Base-by-base conservation (phyloP, 1,140 invertebrate genomes). In the Micrasema minimum region DNA sequence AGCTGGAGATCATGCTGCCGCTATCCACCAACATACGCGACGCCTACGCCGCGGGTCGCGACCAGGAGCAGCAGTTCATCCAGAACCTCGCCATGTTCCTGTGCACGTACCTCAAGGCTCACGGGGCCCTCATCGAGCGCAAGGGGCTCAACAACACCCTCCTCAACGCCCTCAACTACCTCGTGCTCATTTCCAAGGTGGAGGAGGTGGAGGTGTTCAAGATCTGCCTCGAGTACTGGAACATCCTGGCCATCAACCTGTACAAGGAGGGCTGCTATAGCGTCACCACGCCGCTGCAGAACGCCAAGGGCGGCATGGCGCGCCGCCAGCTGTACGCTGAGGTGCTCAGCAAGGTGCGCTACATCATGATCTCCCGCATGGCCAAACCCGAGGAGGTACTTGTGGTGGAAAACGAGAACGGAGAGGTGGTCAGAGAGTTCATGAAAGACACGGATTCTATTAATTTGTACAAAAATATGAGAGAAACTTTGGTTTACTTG, bases 381-480 rank as follows among this genome's bases (percentile, higher is more conserved):
- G 98, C 98, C 0, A 99, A 99, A 82, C 98, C 98, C 0, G 98
- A 99, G 83, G 98, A 99, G 87, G 98, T 99, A 5, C 87, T 99
- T n/a, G 96, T 99, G 62, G 98, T 99, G n/a, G 98, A 99, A 83
- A 99, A 99, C 88, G 98, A 99, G 82, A 98, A 99, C 84, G 98
- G 98, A 23, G 98, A 99, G 86, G 97, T 99, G 61, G 97, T 99
- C 1, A 85, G 98, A 53, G 98, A 99, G 83, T 98, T 99, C 80
- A 99, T 99, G 95, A 99, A 99, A 83, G 98, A 99, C 82, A 99
- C 98, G 45, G 98, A 99, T 86, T 96, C 97, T 9, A 99, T 99
- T 75, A 98, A 98, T 85, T 87, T 99, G 77, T 99, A 99, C 83
- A 99, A 99, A 85, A 99, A 97, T 79, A 99, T 99, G 98, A 88